These are phyloP conservation scores for Heterotilapia buettikoferi DNA, from an alignment of 2,113 vertebrate genomes.

Conservation along the genomic window DNA sequence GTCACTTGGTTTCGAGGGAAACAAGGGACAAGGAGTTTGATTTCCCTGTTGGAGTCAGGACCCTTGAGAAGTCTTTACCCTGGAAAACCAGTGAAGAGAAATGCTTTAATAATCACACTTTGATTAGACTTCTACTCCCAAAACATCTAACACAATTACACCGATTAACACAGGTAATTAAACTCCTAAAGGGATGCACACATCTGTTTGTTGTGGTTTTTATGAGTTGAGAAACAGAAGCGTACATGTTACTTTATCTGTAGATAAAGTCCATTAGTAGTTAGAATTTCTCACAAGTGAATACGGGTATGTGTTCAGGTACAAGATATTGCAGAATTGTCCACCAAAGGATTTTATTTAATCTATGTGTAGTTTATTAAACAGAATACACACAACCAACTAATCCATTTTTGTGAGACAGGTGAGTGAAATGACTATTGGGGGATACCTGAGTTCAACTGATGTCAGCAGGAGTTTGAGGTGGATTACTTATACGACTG, in stretches of 20 bases:
- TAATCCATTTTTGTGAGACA: background rate
- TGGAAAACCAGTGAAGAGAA: constrained; percentile 37
- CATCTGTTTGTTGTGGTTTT: background rate
- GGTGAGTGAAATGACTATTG: background rate
- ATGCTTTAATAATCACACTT: constrained; percentile 25
- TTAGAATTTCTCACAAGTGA: background rate
- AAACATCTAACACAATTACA: constrained; percentile 46
- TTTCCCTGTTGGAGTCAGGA: constrained; percentile 5
- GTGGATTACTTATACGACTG: background rate
- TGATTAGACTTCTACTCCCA: constrained; percentile 28
- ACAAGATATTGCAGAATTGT: background rate
- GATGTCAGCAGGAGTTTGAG: background rate
- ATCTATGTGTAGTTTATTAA: background rate
- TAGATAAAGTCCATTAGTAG: background rate
- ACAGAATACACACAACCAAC: background rate
- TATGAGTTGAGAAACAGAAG: background rate
- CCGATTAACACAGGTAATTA: constrained; percentile 50
- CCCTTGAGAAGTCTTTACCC: constrained; percentile 9
- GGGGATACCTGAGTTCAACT: background rate
- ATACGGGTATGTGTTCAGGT: background rate
- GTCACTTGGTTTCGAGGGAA: background rate
- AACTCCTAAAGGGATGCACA: background rate
- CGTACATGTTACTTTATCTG: background rate
- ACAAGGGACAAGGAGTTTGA: background rate
- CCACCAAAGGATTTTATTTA: background rate